Evolutionary conservation across 2,888 invertebrate genomes (phyloP).

Genomic region (Drosophila subsilvestris): DNA sequence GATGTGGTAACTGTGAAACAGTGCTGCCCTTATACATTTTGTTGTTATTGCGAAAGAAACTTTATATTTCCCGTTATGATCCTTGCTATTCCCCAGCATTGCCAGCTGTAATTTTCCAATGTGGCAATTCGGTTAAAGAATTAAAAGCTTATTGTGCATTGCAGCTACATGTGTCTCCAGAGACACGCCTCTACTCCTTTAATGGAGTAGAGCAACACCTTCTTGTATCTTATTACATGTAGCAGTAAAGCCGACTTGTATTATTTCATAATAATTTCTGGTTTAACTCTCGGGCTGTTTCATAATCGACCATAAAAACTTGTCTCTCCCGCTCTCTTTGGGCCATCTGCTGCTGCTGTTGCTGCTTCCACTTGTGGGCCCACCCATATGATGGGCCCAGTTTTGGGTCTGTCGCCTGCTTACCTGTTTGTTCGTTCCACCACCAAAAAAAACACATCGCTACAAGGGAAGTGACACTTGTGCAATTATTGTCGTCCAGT

Average conservation of each 20-base stretch:
- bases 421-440: constrained; percentile 22
- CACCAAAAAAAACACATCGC: constrained; percentile 19
- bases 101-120: no score
- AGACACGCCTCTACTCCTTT: not conserved
- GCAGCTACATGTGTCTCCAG: no score
- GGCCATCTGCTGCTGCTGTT: constrained; percentile 20
- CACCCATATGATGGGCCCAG: constrained; percentile 42
- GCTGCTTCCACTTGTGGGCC: constrained; percentile 17
- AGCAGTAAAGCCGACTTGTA: not conserved
- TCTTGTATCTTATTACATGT: not conserved
- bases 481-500: constrained; percentile 60
- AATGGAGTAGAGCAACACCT: not conserved
- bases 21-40: not conserved
- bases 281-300: constrained; percentile 18
- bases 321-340: constrained; percentile 19
- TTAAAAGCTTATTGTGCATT: not conserved
- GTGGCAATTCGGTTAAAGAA: no score
- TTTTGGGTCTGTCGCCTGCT: constrained; percentile 35
- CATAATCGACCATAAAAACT: constrained; percentile 39
- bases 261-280: constrained; percentile 35
- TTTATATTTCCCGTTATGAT: not conserved
- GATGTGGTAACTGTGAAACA: constrained; percentile 16
- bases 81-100: no score
- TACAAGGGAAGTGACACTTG: constrained; percentile 63
- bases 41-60: not conserved